These are phyloP conservation scores for Percopsis transmontana DNA, from an alignment of 2,113 vertebrate species.

Conservation along the genomic window DNA sequence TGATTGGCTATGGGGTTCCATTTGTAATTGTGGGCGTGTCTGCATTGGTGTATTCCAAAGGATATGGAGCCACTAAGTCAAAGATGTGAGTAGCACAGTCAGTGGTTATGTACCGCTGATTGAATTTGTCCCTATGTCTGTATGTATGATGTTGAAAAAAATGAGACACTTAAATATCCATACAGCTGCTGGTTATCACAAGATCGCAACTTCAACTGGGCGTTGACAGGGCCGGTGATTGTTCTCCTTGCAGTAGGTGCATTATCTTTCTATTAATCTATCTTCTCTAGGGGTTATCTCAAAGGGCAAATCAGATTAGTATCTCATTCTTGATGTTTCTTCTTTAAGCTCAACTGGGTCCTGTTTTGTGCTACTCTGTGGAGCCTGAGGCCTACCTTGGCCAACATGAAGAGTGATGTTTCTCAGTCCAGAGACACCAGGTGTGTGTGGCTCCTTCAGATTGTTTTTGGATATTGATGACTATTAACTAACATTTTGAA, in stretches of 20 bases:
- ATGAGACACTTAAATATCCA: no score
- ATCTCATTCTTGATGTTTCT: no score
- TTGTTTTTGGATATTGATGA: no score
- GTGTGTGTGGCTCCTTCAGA: no score
- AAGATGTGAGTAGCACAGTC: conserved; percentile 34
- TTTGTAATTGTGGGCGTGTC: conserved; percentile 77
- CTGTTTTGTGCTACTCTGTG: conserved; percentile 67
- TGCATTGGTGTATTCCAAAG: conserved; percentile 55
- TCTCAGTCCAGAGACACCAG: conserved; percentile 68
- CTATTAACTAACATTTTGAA: no score
- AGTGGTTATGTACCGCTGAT: no score
- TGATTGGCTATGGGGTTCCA: conserved; percentile 80
- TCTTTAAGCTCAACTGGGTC: conserved; percentile 55
- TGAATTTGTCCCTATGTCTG: no score
- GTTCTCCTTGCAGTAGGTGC: conserved; percentile 74
- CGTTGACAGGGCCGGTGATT: conserved; percentile 77
- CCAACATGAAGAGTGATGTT: conserved; percentile 61
- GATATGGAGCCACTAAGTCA: conserved; percentile 68
- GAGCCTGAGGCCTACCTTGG: conserved; percentile 60
- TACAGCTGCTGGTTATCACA: conserved; percentile 80
- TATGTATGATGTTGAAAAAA: no score
- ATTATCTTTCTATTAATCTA: no score
- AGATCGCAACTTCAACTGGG: conserved; percentile 73
- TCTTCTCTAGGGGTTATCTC: no score
- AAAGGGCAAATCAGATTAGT: no score